Evolutionary conservation across 2,113 vertebrate species (phyloP), one percentile per base, ranked within the genome.

Genomic region (Melanotaenia duboulayi): DNA sequence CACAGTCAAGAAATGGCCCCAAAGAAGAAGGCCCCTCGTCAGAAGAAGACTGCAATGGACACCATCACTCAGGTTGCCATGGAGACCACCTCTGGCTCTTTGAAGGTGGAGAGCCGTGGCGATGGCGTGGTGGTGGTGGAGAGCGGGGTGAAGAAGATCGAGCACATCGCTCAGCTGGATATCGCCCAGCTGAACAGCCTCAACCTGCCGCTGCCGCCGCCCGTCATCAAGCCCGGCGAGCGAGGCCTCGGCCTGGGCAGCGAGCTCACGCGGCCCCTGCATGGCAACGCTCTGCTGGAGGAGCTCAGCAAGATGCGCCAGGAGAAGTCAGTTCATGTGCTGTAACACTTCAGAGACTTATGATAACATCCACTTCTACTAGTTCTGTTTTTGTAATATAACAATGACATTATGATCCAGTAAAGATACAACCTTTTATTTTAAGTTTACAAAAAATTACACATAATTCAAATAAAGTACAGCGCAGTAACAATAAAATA

Each of bases 281-380:
- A 96, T 0, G 93, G 95, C 50, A 89, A 88, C 46, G 91, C 82
- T 10, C 83, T 95, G 62, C 91, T 96, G 91, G 93, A 95, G 85
- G 94, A 94, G 91, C 88, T 95, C 80, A 95, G 90, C 83, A 92
- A 92, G 71, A 94, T 95, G 95, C 91, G 90, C 0, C 95, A 95
- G 86, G 92, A 95, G 67, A 92, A 68, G 91, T 91, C 23, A 12
- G 89, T 62, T 9, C 54, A 14, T 2, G 19, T 4, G 44, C 6
- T 19, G 57, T 22, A 7, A n/a, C 25, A 20, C 4, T 11, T 28
- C 28, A 28, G 6, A 28, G n/a, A n/a, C n/a, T n/a, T n/a, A n/a
- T n/a, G n/a, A n/a, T n/a, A n/a, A n/a, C n/a, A n/a, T n/a, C n/a
- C n/a, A n/a, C n/a, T n/a, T n/a, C n/a, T n/a, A n/a, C n/a, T n/a